Base-by-base conservation (phyloP, 2,113 vertebrate genomes). In the Girardinichthys multiradiatus region DNA sequence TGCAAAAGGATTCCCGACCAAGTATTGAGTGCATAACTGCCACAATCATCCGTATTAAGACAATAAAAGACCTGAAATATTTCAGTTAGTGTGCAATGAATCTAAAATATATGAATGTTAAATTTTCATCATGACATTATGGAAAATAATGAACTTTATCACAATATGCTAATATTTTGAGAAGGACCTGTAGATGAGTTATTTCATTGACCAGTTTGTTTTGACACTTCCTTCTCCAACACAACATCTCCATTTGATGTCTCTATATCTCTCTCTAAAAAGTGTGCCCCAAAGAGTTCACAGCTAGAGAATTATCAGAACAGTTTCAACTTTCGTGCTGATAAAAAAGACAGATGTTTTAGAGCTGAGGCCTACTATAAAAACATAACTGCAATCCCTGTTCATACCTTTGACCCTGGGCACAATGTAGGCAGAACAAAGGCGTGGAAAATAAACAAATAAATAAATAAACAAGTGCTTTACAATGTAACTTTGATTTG, bases 161-260 rank as follows among this genome's bases (percentile, higher is more conserved):
- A n/a, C n/a, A n/a, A n/a, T n/a, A n/a, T n/a, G n/a, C n/a, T n/a
- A n/a, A n/a, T n/a, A n/a, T n/a, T n/a, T n/a, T n/a, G n/a, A n/a
- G n/a, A n/a, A n/a, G n/a, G n/a, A n/a, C n/a, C n/a, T n/a, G n/a
- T n/a, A 78, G 68, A 83, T 57, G 66, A 77, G 28, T 80, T 86
- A 79, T 68, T 77, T 1, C 69, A 72, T 80, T 70, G 75, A 83
- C 54, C 77, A 61, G 71, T 86, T 84, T 73, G 69, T 84, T 73
- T 87, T 75, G 28, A 60, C 33, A 31, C 51, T 30, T 77, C 39
- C 74, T 64, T 80, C 58, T 74, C 66, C 65, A 71, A 26, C 33
- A 45, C 61, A 66, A 64, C 73, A 61, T 66, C 69, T n/a, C 59
- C 86, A 62, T 59, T 77, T 88, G 79, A 76, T 79, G 28, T 15